Evolutionary conservation across 2,113 vertebrate species (phyloP).

Genomic region (Osmerus mordax): DNA sequence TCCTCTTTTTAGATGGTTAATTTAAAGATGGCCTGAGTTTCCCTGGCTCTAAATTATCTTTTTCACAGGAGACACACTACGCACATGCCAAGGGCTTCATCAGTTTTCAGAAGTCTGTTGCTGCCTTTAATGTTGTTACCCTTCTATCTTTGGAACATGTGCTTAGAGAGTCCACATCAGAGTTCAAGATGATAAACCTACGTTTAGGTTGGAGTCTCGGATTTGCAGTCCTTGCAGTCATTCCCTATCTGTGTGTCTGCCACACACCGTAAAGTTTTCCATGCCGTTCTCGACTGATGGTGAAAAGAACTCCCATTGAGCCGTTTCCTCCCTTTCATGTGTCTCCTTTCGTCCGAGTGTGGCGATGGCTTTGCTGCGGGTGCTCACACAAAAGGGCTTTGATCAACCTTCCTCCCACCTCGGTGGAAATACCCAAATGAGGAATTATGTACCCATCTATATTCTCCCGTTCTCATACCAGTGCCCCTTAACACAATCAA

Average conservation of each 20-base stretch:
- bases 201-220: no score
- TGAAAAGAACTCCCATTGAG: conserved; percentile 50
- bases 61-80: background rate
- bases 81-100: background rate
- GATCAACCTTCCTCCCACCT: conserved; percentile 55
- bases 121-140: conserved; percentile 20
- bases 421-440: conserved; percentile 49
- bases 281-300: conserved; percentile 31
- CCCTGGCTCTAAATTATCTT: background rate
- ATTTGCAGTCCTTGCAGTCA: background rate
- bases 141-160: conserved; percentile 17
- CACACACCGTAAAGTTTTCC: conserved; percentile 17
- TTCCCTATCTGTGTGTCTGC: conserved; percentile 10
- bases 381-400: conserved; percentile 67
- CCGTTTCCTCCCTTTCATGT: conserved; percentile 61
- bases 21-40: no score
- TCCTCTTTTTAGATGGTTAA: background rate
- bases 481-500: conserved; percentile 31
- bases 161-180: background rate
- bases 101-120: background rate
- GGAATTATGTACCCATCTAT: conserved; percentile 56
- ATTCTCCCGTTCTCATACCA: conserved; percentile 48
- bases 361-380: conserved; percentile 55
- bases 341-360: conserved; percentile 47
- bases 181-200: no score